Evolutionary conservation across 2,888 invertebrate species (phyloP).

Genomic region (Dione vanillae): DNA sequence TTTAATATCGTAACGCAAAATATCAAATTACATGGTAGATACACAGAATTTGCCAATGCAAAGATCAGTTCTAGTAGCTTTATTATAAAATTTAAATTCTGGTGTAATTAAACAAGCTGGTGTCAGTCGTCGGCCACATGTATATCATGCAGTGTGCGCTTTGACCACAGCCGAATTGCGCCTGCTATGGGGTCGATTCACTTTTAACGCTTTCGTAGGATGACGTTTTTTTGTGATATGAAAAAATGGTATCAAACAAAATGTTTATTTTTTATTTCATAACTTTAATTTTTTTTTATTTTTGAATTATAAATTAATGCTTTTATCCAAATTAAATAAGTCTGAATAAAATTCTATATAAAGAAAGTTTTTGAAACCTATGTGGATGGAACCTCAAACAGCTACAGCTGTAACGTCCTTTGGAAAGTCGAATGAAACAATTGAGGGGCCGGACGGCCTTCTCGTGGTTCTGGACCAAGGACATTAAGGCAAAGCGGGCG

Average conservation of each 20-base stretch:
- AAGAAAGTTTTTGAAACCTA: neutral
- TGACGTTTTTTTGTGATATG: slow-evolving; percentile 55
- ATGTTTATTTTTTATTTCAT: slow-evolving; percentile 64
- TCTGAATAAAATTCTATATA: neutral
- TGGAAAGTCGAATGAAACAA: slow-evolving; percentile 52
- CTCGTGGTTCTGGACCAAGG: slow-evolving; percentile 63
- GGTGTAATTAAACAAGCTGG: slow-evolving; percentile 51
- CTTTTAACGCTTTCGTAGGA: slow-evolving; percentile 69
- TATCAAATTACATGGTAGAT: slow-evolving; percentile 75
- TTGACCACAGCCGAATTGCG: slow-evolving; percentile 66
- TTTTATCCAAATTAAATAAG: slow-evolving; percentile 12
- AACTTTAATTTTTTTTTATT: slow-evolving; percentile 62
- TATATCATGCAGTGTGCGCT: slow-evolving; percentile 71
- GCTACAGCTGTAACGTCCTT: slow-evolving; percentile 46
- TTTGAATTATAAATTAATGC: slow-evolving; percentile 62
- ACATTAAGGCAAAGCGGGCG: slow-evolving; percentile 67
- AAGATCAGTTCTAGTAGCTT: slow-evolving; percentile 45
- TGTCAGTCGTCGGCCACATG: slow-evolving; percentile 82
- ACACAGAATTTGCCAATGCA: slow-evolving; percentile 31
- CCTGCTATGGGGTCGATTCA: slow-evolving; percentile 54
- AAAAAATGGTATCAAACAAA: slow-evolving; percentile 63
- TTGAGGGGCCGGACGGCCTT: slow-evolving; percentile 65
- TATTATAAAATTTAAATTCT: slow-evolving; percentile 51
- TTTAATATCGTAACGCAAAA: slow-evolving; percentile 75
- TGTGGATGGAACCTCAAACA: slow-evolving; percentile 1